These are phyloP conservation scores for Eudyptes chrysolophus DNA, from an alignment of 2,113 vertebrate species.

Conservation along the genomic window DNA sequence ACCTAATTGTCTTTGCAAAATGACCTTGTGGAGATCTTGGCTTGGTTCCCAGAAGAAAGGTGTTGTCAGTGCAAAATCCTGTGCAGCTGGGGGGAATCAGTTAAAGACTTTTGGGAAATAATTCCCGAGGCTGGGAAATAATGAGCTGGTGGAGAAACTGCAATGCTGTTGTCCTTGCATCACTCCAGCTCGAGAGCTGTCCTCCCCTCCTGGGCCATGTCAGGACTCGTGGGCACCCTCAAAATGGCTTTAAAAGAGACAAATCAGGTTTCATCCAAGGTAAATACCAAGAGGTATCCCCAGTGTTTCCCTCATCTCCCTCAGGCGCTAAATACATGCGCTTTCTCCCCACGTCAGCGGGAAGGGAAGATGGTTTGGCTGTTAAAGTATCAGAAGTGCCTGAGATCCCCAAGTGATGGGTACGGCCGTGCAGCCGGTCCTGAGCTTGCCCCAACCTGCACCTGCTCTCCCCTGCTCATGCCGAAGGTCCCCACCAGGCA, in stretches of 20 bases:
- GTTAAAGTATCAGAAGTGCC: neutral
- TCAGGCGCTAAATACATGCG: accelerated
- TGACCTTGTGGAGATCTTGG: slow-evolving; percentile 45
- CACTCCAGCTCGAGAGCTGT: neutral
- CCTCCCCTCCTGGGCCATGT: accelerated
- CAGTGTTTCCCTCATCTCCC: neutral
- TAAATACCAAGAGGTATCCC: neutral
- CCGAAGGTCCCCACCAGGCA: neutral
- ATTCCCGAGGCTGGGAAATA: neutral
- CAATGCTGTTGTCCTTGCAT: neutral
- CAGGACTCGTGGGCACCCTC: accelerated
- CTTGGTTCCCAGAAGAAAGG: slow-evolving; percentile 25
- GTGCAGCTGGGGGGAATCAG: neutral
- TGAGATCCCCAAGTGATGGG: accelerated
- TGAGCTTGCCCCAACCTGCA: accelerated
- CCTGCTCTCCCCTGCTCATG: accelerated
- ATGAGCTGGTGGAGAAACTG: neutral
- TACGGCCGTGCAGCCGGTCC: accelerated
- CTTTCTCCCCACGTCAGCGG: accelerated
- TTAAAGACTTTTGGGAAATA: slow-evolving; percentile 40
- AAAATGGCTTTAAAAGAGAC: neutral
- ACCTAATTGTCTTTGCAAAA: slow-evolving; percentile 66
- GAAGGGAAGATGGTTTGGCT: neutral
- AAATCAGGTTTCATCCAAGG: neutral
- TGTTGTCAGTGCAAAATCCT: slow-evolving; percentile 45